A percentile compares a stretch with the other conserved stretches of the same genome.
phyloP scores from a whole-genome alignment of 2,888 invertebrate species.

The Drosophila imparisetae region DNA sequence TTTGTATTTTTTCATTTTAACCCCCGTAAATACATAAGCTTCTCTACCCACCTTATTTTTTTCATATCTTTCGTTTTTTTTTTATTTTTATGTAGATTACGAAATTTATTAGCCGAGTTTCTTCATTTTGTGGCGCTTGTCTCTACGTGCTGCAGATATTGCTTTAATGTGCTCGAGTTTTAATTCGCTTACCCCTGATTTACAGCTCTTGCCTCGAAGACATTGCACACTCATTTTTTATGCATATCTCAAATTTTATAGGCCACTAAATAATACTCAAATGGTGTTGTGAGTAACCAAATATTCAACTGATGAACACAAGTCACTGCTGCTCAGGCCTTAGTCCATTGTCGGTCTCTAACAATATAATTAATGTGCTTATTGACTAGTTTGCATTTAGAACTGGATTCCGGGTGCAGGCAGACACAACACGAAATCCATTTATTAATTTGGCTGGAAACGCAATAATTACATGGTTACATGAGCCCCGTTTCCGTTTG shows the following conservation, averaged over 20 bases:
- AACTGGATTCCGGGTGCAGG: background rate
- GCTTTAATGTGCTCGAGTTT: conserved; percentile 67
- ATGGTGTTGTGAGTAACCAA: background rate
- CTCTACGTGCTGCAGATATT: conserved; percentile 50
- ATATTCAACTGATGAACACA: background rate
- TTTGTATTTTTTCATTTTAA: conserved; percentile 68
- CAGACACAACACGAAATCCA: conserved; percentile 30
- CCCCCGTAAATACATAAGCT: conserved; percentile 37
- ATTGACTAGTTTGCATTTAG: conserved; percentile 17
- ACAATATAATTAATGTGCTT: conserved; percentile 39
- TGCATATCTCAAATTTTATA: conserved; percentile 27
- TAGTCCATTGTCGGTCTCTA: conserved; percentile 18
- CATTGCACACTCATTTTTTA: conserved; percentile 34
- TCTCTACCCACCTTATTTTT: background rate
- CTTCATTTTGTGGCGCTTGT: conserved; percentile 44
- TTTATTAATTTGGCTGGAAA: conserved; percentile 71
- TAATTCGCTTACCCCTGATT: conserved; percentile 67
- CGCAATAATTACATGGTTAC: conserved; percentile 73
- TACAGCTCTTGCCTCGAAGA: conserved; percentile 43
- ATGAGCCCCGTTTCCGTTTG: conserved; percentile 67
- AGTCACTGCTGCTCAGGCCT: conserved; percentile 1
- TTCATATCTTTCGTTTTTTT: background rate
- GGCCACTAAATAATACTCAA: conserved; percentile 20
- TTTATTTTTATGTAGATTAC: conserved; percentile 70
- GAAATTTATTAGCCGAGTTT: conserved; percentile 69